Percentiles rank a stretch among this genome's conserved stretches.
phyloP scores from a whole-genome alignment of 2,797 vertebrate genomes.

The Melanotaenia boesemani region DNA sequence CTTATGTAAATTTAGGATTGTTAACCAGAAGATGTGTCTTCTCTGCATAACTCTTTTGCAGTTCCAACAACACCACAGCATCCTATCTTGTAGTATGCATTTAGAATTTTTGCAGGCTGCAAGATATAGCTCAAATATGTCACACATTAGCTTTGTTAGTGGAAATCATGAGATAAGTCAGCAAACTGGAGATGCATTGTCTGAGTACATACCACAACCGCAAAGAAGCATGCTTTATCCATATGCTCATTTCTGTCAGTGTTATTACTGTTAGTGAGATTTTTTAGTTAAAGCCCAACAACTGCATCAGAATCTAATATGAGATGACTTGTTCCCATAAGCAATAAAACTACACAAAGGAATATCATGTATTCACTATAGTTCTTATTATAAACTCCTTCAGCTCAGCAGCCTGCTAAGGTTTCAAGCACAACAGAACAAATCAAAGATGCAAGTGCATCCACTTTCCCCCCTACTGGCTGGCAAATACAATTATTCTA shows the following conservation, averaged over 20 bases:
- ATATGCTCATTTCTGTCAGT: neutral
- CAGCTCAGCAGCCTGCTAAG: constrained; percentile 12
- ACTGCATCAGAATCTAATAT: constrained; percentile 14
- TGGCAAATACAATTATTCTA: neutral
- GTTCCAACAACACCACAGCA: neutral
- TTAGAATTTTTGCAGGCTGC: constrained; percentile 12
- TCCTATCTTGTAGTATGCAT: constrained; percentile 2
- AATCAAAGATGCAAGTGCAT: neutral
- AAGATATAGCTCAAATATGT: constrained; percentile 16
- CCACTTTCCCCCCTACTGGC: neutral
- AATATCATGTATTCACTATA: neutral
- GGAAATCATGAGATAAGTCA: constrained; percentile 6
- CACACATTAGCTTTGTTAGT: constrained; percentile 20
- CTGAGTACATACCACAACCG: constrained; percentile 9
- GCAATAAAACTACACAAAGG: constrained; percentile 14
- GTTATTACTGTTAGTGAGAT: constrained; percentile 25
- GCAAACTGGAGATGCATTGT: neutral
- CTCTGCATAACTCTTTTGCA: constrained; percentile 4
- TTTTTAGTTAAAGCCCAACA: constrained; percentile 8
- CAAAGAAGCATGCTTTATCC: constrained; percentile 8
- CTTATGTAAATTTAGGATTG: constrained; percentile 32
- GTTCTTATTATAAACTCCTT: constrained; percentile 11
- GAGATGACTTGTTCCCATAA: constrained; percentile 24
- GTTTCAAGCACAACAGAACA: constrained; percentile 18
- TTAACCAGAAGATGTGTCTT: constrained; percentile 4